Percentiles rank a stretch among this genome's conserved stretches.
phyloP scores from a whole-genome alignment of 2,113 vertebrate species.

The Phoenicopterus ruber region DNA sequence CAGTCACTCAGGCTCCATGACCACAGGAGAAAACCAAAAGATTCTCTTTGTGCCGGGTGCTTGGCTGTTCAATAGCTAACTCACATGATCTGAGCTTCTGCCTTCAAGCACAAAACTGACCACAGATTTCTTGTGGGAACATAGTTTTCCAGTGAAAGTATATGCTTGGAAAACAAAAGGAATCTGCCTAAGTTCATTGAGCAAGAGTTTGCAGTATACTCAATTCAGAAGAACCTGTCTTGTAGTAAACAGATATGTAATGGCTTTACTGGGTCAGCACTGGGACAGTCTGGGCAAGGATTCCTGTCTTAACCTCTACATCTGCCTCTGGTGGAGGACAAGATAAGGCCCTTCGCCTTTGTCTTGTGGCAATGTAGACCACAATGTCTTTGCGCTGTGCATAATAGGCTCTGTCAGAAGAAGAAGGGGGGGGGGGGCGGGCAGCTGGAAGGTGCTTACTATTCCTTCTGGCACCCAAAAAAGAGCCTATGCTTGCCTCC shows the following conservation, averaged over 20 bases:
- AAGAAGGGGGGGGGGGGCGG: too few relatives aligned
- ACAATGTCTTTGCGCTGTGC: neutral
- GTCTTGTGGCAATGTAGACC: neutral
- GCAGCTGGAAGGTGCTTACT: neutral
- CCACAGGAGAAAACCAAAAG: slow-evolving; percentile 10
- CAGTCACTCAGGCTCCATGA: neutral
- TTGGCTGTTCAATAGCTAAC: neutral
- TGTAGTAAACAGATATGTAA: neutral
- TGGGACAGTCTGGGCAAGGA: neutral
- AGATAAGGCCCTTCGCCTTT: neutral
- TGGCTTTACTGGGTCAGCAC: neutral
- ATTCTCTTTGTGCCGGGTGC: neutral
- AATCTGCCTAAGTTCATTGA: neutral
- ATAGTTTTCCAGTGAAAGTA: slow-evolving; percentile 48
- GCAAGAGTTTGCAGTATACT: neutral
- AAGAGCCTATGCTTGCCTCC: neutral
- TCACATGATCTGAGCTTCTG: neutral
- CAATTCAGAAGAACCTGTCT: neutral
- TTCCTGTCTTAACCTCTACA: neutral
- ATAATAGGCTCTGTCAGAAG: neutral
- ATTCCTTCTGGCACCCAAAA: neutral
- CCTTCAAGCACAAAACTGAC: slow-evolving; percentile 6
- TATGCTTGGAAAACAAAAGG: slow-evolving; percentile 14
- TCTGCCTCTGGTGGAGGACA: neutral
- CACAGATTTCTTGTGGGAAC: slow-evolving; percentile 36